Evolutionary conservation across 1,140 invertebrate genomes (phyloP).

Genomic region (Nasonia giraulti): DNA sequence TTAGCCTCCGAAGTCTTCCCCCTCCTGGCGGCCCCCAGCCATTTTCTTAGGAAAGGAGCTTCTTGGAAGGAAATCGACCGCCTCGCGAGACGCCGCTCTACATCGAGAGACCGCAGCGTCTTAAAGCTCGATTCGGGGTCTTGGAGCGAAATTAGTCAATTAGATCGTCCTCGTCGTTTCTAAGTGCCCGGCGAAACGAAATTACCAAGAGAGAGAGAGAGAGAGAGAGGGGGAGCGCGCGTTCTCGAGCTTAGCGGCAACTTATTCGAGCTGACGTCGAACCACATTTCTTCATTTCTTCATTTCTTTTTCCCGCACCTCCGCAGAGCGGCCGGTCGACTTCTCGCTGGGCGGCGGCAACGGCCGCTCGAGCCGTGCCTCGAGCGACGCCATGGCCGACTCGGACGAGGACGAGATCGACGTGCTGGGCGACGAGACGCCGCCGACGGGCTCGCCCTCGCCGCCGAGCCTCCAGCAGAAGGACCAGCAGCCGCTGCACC

Average conservation of each 20-base stretch:
- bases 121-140: constrained; percentile 63
- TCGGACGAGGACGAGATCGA: constrained; percentile 72
- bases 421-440: constrained; percentile 63
- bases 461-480: background rate
- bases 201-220: too few species aligned
- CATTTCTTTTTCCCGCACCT: background rate
- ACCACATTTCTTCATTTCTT: too few species aligned
- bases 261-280: too few species aligned
- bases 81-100: constrained; percentile 55
- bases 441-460: background rate
- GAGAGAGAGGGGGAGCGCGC: background rate
- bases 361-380: constrained; percentile 67
- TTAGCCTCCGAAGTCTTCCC: constrained; percentile 62
- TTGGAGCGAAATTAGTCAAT: constrained; percentile 72
- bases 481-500: constrained; percentile 27
- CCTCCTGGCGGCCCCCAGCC: constrained; percentile 6
- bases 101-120: constrained; percentile 50
- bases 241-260: too few species aligned
- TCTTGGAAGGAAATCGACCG: constrained; percentile 57
- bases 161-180: constrained; percentile 54
- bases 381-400: constrained; percentile 67
- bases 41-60: constrained; percentile 52
- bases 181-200: too few species aligned
- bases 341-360: constrained; percentile 68
- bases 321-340: constrained; percentile 69